Evolutionary conservation across 2,113 vertebrate species (phyloP), one percentile per base, ranked within the genome.

Genomic region (Neodontobutis hainanensis): DNA sequence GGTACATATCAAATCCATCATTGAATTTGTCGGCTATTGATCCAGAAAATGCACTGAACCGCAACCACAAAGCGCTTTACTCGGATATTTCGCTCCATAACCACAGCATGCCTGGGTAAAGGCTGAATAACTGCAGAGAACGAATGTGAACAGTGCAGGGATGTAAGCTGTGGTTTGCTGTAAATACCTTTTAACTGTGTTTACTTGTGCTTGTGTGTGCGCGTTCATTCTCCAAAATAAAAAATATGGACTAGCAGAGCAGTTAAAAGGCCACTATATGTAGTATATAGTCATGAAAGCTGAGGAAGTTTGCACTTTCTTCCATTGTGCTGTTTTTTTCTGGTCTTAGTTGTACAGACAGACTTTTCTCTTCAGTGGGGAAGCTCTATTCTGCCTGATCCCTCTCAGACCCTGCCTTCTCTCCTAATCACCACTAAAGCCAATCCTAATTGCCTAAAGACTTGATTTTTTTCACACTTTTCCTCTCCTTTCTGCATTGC

Each of bases 371-470:
- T 73, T 75, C 62, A 61, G 60, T 61, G 46, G 57, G 78, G 66
- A 69, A 53, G 50, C 77, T 85, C 78, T 80, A 74, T 64, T 77
- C 65, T 46, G 63, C 61, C 78, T 71, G 80, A 90, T 87, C 77
- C 52, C 60, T 61, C 46, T 77, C 69, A 76, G 53, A 63, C 55
- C 19, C 59, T 53, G 60, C 47, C 65, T 72, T 62, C 57, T 68
- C 53, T 60, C 56, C 76, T 90, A 83, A 86, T 86, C 81, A 85
- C n/a, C 65, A 76, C 78, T 88, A 85, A 88, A 90, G 80, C 77
- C n/a, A 3, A 49, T 52, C 59, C 60, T 89, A 79, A 89, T 89
- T 91, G 65, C 64, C 75, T 65, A 76, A 82, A 72, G 36, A 61
- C 61, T 63, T 19, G 15, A 46, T 71, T 60, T 68, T 48, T 53